Evolutionary conservation across 2,797 vertebrate genomes (phyloP).

Genomic region (Tiaroga cobitis): DNA sequence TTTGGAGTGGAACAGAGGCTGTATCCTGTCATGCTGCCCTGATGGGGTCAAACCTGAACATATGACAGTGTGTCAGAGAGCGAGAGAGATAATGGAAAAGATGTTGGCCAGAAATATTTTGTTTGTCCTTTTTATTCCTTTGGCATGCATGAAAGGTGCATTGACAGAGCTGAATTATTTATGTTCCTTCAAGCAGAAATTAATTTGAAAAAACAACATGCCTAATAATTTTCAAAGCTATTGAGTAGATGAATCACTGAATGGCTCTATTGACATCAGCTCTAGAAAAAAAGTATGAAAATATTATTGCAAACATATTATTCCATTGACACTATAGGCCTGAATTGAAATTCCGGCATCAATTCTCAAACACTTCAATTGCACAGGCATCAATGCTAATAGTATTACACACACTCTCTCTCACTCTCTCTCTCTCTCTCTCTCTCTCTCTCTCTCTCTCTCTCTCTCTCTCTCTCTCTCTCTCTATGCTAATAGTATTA

Average conservation of each 20-base stretch:
- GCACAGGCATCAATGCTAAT: too few species aligned
- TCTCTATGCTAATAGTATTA: too few species aligned
- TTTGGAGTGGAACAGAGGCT: constrained; percentile 20
- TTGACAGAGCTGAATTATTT: constrained; percentile 22
- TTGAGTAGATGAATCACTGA: constrained; percentile 32
- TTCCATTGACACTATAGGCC: neutral
- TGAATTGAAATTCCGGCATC: neutral
- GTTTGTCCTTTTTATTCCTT: neutral
- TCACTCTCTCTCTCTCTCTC: too few species aligned
- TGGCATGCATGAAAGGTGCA: constrained; percentile 8
- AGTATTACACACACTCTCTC: too few species aligned
- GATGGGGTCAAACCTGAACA: constrained; percentile 26
- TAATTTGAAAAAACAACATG: constrained; percentile 12
- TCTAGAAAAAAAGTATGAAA: constrained; percentile 17
- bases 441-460: too few species aligned
- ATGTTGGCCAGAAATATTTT: neutral
- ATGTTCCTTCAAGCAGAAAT: constrained; percentile 28
- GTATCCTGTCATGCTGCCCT: constrained; percentile 24
- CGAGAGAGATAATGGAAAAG: neutral
- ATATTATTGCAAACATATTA: neutral
- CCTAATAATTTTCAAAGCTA: constrained; percentile 13
- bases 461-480: too few species aligned
- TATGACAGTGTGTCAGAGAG: neutral
- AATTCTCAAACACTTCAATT: neutral
- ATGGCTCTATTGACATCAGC: constrained; percentile 11